phyloP scores from a whole-genome alignment of 1,140 invertebrate species.

The Octopus bimaculoides region DNA sequence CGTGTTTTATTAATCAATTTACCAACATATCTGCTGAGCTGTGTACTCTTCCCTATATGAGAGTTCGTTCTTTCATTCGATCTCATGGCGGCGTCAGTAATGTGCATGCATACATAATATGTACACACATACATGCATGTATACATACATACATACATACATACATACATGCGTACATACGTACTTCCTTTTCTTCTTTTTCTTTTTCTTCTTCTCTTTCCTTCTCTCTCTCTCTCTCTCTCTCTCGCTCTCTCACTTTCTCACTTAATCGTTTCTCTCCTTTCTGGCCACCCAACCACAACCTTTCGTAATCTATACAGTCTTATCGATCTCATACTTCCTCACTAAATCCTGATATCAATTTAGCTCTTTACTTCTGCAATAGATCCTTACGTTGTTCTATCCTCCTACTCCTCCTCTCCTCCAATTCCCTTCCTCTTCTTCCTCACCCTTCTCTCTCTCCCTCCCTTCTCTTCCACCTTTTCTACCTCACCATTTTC shows the following conservation, averaged over 20 bases:
- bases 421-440: not conserved
- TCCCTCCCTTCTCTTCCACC: not conserved
- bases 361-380: not conserved
- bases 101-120: too few species aligned
- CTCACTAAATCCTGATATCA: not conserved
- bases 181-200: not conserved
- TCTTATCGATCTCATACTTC: not conserved
- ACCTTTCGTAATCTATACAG: not conserved
- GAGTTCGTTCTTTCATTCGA: too few species aligned
- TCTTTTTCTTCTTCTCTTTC: not conserved
- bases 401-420: not conserved
- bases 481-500: not conserved
- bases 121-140: too few species aligned
- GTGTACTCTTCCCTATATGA: too few species aligned
- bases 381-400: not conserved
- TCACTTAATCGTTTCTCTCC: too few species aligned
- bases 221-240: not conserved
- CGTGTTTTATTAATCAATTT: too few species aligned
- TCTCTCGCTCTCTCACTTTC: too few species aligned
- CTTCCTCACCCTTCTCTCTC: not conserved
- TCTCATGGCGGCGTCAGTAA: too few species aligned
- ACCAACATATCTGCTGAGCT: too few species aligned
- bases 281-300: too few species aligned
- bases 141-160: not conserved
- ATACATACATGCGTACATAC: not conserved